phyloP scores from a whole-genome alignment of 2,797 vertebrate genomes.

The Hypotaenidia okinawae region DNA sequence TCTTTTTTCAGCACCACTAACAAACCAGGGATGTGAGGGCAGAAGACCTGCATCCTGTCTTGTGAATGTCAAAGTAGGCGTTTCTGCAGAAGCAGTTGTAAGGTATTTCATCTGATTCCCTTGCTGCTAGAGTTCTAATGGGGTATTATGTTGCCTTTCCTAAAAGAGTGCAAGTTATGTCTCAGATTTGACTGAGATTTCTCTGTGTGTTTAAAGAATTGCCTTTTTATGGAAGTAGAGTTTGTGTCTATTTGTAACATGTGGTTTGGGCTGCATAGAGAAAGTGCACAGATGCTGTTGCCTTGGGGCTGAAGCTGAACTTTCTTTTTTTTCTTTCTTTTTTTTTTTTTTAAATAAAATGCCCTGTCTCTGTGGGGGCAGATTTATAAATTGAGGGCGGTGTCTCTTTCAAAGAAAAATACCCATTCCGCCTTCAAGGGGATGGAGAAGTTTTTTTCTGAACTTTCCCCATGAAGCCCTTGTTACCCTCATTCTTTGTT shows the following conservation, averaged over 20 bases:
- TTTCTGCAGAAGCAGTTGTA: background rate
- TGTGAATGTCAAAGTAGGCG: background rate
- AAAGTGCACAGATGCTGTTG: background rate
- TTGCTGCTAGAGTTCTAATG: background rate
- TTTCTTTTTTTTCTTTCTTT: no score
- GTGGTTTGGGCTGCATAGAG: background rate
- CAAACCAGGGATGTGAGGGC: background rate
- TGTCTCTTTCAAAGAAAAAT: background rate
- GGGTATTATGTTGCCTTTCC: background rate
- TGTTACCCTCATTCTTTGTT: background rate
- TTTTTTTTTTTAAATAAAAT: no score
- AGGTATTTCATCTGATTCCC: background rate
- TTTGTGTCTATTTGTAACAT: background rate
- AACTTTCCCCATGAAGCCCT: background rate
- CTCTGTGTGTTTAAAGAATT: background rate
- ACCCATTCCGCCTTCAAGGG: background rate
- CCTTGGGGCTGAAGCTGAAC: background rate
- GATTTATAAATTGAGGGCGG: background rate
- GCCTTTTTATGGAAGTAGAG: background rate
- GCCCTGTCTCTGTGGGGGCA: background rate
- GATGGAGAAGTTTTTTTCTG: background rate
- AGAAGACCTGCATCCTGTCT: background rate
- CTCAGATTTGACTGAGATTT: background rate
- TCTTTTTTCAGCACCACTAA: background rate
- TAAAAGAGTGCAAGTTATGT: background rate